These are phyloP conservation scores for Drosophila longiperda DNA, from an alignment of 2,888 invertebrate genomes.

Conservation along the genomic window DNA sequence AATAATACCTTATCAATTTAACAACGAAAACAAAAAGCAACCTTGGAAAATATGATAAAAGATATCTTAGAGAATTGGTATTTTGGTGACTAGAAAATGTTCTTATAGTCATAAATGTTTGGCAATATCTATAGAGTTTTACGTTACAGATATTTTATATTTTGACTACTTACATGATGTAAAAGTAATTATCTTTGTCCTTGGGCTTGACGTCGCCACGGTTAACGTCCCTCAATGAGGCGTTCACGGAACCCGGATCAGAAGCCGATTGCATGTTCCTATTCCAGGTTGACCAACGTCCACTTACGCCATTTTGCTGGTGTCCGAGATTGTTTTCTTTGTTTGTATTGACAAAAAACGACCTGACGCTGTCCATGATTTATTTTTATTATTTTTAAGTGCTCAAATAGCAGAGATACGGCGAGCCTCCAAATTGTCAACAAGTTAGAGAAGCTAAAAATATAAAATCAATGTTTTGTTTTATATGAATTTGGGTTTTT, in stretches of 20 bases:
- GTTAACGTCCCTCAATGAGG: slow-evolving; percentile 59
- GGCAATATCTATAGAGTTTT: background rate
- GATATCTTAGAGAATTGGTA: background rate
- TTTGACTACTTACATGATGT: slow-evolving; percentile 82
- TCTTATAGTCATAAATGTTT: slow-evolving; percentile 7
- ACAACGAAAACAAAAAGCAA: background rate
- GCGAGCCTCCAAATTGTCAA: slow-evolving; percentile 66
- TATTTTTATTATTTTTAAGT: slow-evolving; percentile 5
- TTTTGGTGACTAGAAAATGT: slow-evolving; percentile 6
- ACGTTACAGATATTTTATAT: background rate
- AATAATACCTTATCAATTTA: background rate
- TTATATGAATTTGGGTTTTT: slow-evolving; percentile 36
- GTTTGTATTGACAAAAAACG: slow-evolving; percentile 75
- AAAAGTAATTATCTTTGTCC: slow-evolving; percentile 84
- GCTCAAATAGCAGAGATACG: slow-evolving; percentile 25
- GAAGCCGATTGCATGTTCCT: slow-evolving; percentile 50
- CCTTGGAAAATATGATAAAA: background rate
- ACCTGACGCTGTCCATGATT: slow-evolving; percentile 79
- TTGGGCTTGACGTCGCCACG: slow-evolving; percentile 74
- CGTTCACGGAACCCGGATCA: slow-evolving; percentile 55
- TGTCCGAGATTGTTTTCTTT: slow-evolving; percentile 68
- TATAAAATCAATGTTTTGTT: slow-evolving; percentile 43
- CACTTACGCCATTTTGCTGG: slow-evolving; percentile 58
- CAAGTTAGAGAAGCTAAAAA: slow-evolving; percentile 72
- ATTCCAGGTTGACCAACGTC: slow-evolving; percentile 67